Conservation (phyloP, 2,797 vertebrate genomes). For the Ctenopoma multispine region DNA sequence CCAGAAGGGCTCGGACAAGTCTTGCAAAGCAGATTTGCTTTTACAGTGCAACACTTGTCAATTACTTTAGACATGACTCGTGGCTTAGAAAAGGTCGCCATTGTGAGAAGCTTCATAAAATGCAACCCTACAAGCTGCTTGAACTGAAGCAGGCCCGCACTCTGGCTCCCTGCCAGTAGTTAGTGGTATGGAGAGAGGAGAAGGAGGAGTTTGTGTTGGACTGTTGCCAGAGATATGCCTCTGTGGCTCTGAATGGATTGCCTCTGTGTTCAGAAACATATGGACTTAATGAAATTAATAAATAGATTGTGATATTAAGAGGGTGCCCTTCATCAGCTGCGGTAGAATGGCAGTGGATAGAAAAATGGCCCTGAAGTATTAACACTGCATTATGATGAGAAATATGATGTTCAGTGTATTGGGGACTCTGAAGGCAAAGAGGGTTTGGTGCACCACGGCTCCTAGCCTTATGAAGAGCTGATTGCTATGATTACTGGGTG, state of each 20-base stretch:
- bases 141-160: constrained; percentile 58
- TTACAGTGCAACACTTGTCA: constrained; percentile 74
- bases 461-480: constrained; percentile 31
- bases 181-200: constrained; percentile 68
- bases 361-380: constrained; percentile 64
- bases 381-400: constrained; percentile 72
- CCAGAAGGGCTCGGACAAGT: constrained; percentile 41
- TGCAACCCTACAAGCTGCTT: constrained; percentile 49
- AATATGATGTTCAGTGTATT: constrained; percentile 61
- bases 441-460: constrained; percentile 22
- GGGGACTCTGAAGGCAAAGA: constrained; percentile 43
- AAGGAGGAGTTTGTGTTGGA: constrained; percentile 75
- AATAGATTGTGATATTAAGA: constrained; percentile 70
- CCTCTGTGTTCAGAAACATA: constrained; percentile 71
- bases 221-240: constrained; percentile 69
- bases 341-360: constrained; percentile 52
- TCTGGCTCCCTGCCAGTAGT: constrained; percentile 72
- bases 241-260: constrained; percentile 70
- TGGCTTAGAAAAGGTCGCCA: constrained; percentile 55
- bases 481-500: constrained; percentile 52
- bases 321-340: constrained; percentile 65
- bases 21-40: constrained; percentile 66
- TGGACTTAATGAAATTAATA: constrained; percentile 80
- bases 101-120: constrained; percentile 72
- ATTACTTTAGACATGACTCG: constrained; percentile 65